Evolutionary conservation across 2,888 invertebrate species (phyloP).

Genomic region (Phortica okadai): DNA sequence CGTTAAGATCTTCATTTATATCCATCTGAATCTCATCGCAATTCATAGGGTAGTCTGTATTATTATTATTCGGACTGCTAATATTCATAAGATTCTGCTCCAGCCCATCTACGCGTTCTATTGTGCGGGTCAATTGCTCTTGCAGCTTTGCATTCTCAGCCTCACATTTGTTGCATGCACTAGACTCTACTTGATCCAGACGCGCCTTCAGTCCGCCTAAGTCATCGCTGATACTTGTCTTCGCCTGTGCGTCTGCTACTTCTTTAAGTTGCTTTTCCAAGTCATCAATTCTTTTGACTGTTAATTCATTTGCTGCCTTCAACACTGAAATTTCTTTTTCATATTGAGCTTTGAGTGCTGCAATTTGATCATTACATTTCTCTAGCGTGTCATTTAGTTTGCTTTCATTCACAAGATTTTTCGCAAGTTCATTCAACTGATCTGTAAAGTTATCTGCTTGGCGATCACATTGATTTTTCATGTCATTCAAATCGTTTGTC

Average conservation of each 20-base stretch:
- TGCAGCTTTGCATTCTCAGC: not conserved
- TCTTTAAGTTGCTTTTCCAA: not conserved
- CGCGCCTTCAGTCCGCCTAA: not conserved
- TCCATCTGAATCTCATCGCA: not conserved
- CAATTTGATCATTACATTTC: not conserved
- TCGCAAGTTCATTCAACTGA: not conserved
- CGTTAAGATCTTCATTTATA: constrained; percentile 18
- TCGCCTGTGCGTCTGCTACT: not conserved
- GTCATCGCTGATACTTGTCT: not conserved
- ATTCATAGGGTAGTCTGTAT: not conserved
- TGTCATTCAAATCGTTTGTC: not conserved
- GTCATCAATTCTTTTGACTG: not conserved
- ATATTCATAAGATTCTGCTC: not conserved
- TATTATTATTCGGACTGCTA: not conserved
- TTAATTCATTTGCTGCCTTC: not conserved
- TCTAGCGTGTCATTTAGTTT: not conserved
- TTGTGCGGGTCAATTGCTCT: not conserved
- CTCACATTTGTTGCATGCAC: constrained; percentile 6
- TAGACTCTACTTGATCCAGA: not conserved
- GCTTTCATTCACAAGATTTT: not conserved
- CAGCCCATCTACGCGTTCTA: not conserved
- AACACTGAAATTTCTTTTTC: not conserved
- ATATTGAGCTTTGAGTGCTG: not conserved
- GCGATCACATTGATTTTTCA: not conserved
- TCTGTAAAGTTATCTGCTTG: not conserved